Percentiles rank a stretch among this genome's conserved stretches.
phyloP scores from a whole-genome alignment of 2,113 vertebrate species.

The Ramphastos sulfuratus region DNA sequence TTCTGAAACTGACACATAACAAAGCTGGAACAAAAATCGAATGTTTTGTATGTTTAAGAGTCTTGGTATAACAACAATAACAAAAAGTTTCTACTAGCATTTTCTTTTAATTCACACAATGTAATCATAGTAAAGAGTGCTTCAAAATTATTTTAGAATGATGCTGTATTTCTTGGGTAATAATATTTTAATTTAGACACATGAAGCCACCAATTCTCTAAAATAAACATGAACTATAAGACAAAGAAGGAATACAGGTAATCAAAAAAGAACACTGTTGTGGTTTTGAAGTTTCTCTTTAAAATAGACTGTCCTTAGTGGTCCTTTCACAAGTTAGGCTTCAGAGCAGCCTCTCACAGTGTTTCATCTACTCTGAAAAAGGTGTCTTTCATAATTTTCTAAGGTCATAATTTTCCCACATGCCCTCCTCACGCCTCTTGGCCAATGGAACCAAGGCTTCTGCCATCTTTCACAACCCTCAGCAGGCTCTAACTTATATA shows the following conservation, averaged over 20 bases:
- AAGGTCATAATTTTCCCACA: background rate
- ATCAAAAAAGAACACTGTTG: background rate
- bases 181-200: background rate
- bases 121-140: background rate
- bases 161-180: background rate
- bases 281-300: background rate
- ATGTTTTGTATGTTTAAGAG: background rate
- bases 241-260: background rate
- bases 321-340: background rate
- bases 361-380: background rate
- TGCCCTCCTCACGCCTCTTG: rapidly evolving
- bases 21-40: background rate
- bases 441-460: background rate
- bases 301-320: background rate
- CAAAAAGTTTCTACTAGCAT: background rate
- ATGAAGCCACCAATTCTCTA: background rate
- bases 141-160: background rate
- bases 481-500: background rate
- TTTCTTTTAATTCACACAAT: background rate
- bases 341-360: background rate
- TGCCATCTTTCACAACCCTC: background rate
- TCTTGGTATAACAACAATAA: background rate
- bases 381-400: background rate
- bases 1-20: background rate
- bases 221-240: background rate